Base-by-base conservation (phyloP, 2,113 vertebrate genomes). In the Verasper variegatus region DNA sequence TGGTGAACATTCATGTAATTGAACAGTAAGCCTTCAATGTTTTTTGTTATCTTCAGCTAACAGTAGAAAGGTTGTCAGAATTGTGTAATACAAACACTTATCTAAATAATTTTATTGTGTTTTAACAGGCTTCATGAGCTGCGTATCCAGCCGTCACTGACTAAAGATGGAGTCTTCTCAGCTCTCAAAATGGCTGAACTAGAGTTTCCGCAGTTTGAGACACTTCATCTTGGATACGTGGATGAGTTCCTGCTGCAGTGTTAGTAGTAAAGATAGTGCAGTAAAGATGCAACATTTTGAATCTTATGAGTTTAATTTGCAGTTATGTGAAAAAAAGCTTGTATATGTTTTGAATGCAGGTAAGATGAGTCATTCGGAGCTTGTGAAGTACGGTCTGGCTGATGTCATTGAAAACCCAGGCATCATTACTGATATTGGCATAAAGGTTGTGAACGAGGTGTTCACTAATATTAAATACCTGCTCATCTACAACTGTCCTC, bases 121-220 rank as follows among this genome's bases (percentile, higher is more conserved):
- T 18, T 72, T 2, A 0, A 62, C 91, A 99, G 98, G 91, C 96
- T 99, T 86, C 97, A 99, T 89, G 98, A 99, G 95, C 96, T 99
- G 87, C 95, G 98, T 68, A 99, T 99, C 89, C 98, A 99, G 93
- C 98, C 98, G 84, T 99, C 97, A 57, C 91, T 99, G 83, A 99
- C 97, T 86, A 99, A 99, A 97, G 98, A 99, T 40, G 97, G 98
- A 51, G 98, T 99, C 74, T 99, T 99, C 90, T 99, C 98, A 65
- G 98, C 98, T 86, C 93, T 99, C 49, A 99, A 99, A 92, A 99
- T 99, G 98, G 98, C 98, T 76, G 97, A 99, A 90, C 94, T 99
- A 83, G 97, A 99, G 91, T 99, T 99, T 76, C 97, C 98, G 24
- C 98, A 99, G 89, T 99, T 99, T 95, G 98, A 99, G 94, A 98